Base-by-base conservation (phyloP, 2,797 vertebrate species). In the Gambusia yucatana region DNA sequence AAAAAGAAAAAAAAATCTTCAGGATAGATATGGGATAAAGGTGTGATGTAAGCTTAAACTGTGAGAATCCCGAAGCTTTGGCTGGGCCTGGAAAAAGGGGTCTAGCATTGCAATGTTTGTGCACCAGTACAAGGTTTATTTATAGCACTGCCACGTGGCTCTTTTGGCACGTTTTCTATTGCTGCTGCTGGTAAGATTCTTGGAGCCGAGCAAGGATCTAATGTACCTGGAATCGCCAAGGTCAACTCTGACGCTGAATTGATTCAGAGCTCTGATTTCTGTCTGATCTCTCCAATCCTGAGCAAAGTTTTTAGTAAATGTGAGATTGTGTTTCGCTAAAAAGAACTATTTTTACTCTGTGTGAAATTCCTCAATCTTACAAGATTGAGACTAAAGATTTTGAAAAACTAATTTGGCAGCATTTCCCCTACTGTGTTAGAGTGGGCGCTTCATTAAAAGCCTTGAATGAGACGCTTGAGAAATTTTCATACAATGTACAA, bases 41-140 rank as follows among this genome's bases (percentile, higher is more conserved):
- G 59, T 57, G 75, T 36, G 57, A 39, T 36, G 63, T 70, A 30
- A n/a, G 74, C 22, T 61, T 78, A 48, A 57, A 76, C 65, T 28
- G 33, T 1, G 11, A 36, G 48, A 39, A 65, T 8, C 11, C 47
- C 28, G 13, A 65, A 25, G 36, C 48, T 70, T 14, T 61, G 78
- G 67, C 71, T 1, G 10, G 63, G 39, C 72, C 22, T 28, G n/a
- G 70, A 73, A 78, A 43, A 61, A 44, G 72, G 74, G 86, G 89
- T 88, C 84, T 87, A 86, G 90, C 87, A 87, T 89, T 79, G 83
- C 79, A 86, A 87, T 81, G 76, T 90, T 92, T 88, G 80, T 81
- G 81, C 80, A 74, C 75, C 82, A 82, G 84, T 69, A 77, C 81
- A 41, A 61, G 41, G 81, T 77, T 83, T 94, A 94, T 93, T 91